phyloP scores from a whole-genome alignment of 2,888 invertebrate genomes.

The Patella pellucida region DNA sequence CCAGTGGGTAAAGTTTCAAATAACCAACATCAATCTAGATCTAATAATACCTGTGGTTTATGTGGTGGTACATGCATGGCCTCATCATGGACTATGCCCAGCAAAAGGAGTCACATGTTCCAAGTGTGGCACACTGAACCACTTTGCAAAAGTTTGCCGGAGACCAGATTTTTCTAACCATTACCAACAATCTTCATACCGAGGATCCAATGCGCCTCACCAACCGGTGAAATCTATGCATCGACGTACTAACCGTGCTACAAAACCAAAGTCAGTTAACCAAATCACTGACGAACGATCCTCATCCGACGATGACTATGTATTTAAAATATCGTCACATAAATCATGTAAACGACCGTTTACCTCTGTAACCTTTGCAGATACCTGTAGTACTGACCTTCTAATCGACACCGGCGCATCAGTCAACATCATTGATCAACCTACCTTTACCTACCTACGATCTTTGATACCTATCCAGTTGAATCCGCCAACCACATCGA shows the following conservation, averaged over 20 bases:
- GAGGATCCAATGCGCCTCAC: no score
- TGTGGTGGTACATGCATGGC: slow-evolving; percentile 2
- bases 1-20: background rate
- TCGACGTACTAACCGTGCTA: no score
- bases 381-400: no score
- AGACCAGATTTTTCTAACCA: background rate
- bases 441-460: no score
- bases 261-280: background rate
- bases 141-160: slow-evolving; percentile 1
- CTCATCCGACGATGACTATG: background rate
- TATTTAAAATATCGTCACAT: background rate
- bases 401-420: no score
- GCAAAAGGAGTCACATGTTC: background rate
- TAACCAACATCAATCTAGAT: background rate
- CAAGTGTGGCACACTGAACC: background rate
- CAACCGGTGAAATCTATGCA: background rate
- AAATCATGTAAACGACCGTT: background rate
- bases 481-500: no score
- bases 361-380: background rate
- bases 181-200: background rate
- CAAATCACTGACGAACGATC: background rate
- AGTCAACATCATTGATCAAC: no score
- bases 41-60: background rate
- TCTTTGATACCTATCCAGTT: no score
- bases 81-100: background rate